Base-by-base conservation (phyloP, 2,113 vertebrate genomes). In the Leptosomus discolor region DNA sequence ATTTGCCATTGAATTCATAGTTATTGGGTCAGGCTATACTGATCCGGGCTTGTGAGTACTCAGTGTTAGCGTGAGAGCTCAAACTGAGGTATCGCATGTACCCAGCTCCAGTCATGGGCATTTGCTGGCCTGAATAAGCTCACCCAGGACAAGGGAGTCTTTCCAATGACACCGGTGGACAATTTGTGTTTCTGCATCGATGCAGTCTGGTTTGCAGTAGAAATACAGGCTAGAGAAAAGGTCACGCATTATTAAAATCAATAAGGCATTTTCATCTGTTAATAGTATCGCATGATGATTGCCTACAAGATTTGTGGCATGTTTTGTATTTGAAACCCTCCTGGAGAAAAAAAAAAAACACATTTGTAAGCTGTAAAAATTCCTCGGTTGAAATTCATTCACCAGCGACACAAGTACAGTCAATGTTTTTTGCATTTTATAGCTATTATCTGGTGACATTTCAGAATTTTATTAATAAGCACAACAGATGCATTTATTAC, bases 91-190 rank as follows among this genome's bases (percentile, higher is more conserved):
- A 23, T 39, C 2, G 4, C 1, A 0, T 15, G 12, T 22, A 48
- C 24, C 24, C 39, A n/a, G 50, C 58, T 53, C 50, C 23, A 9
- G 18, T 46, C 0, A 0, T 24, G 54, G 30, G 32, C 8, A 4
- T 67, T 61, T 86, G 36, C 36, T 75, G 50, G 15, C n/a, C 70
- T 73, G 37, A 80, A 43, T 43, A 67, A 77, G 29, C 50, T 81
- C 63, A 11, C 37, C 65, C 19, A 41, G 71, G 24, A 61, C 19
- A 50, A 58, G 9, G 21, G 64, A 75, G 15, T 27, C 48, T 71
- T 91, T 75, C 54, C 37, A 21, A 10, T 14, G 3, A 34, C 23
- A 9, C 7, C 0, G 0, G 16, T 60, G 64, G 64, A 34, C 46
- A 54, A 7, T 37, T 50, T 46, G 30, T 46, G 37, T 46, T 68